Percentiles rank a stretch among this genome's conserved stretches.
These are phyloP conservation scores for Fundulus diaphanus DNA, from an alignment of 2,797 vertebrate genomes.

Conservation along the genomic window DNA sequence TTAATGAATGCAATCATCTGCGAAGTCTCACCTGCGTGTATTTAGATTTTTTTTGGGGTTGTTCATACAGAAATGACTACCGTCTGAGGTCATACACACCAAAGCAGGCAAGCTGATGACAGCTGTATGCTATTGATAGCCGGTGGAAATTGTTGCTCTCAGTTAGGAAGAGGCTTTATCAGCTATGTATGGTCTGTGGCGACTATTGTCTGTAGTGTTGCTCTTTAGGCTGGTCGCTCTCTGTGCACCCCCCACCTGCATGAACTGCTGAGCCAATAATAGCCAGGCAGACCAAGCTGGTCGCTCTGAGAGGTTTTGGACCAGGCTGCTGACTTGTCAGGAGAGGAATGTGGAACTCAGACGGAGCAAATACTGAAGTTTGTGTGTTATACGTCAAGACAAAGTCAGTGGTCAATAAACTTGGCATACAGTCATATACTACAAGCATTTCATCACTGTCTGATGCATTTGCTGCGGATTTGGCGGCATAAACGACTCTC, in stretches of 20 bases:
- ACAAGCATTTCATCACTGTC: conserved; percentile 66
- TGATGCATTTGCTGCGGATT: conserved; percentile 52
- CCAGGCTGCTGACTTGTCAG: conserved; percentile 68
- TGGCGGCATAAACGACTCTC: conserved; percentile 55
- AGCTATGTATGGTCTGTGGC: conserved; percentile 64
- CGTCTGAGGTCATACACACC: conserved; percentile 51
- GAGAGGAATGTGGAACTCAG: conserved; percentile 73
- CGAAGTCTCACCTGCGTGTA: conserved; percentile 17
- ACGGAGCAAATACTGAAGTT: conserved; percentile 40
- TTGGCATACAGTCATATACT: conserved; percentile 53
- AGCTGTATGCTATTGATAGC: conserved; percentile 71
- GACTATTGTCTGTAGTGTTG: conserved; percentile 69
- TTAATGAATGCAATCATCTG: conserved; percentile 27
- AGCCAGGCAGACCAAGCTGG: conserved; percentile 66
- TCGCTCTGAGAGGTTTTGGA: conserved; percentile 68
- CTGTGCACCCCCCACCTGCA: conserved; percentile 30
- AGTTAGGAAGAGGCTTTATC: conserved; percentile 51
- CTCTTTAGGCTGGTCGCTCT: conserved; percentile 54
- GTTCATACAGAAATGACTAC: conserved; percentile 45
- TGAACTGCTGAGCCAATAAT: conserved; percentile 75
- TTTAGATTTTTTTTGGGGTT: conserved; percentile 39
- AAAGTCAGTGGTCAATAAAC: conserved; percentile 26
- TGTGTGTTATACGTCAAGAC: conserved; percentile 29
- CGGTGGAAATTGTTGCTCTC: conserved; percentile 58
- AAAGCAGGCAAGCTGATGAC: conserved; percentile 62